These are phyloP conservation scores for Galerucella nymphaeae DNA, from an alignment of 2,888 invertebrate genomes.

Conservation along the genomic window DNA sequence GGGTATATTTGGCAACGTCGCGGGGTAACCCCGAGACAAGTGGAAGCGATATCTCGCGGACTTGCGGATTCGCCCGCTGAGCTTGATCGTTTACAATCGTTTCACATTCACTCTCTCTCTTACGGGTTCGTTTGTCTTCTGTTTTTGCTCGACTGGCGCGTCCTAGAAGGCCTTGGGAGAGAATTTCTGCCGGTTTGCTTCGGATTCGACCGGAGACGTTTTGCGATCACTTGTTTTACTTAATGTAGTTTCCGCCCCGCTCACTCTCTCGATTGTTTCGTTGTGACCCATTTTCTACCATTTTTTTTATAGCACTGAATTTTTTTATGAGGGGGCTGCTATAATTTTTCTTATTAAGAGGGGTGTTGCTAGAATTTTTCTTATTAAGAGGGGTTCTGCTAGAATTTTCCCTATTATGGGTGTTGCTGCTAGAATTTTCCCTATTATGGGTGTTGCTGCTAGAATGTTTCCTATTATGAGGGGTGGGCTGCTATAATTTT, in stretches of 20 bases:
- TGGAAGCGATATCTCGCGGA: slow-evolving; percentile 46
- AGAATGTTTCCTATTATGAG: too few relatives aligned
- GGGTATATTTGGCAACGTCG: slow-evolving; percentile 35
- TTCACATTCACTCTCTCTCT: slow-evolving; percentile 48
- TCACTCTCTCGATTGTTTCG: slow-evolving; percentile 28
- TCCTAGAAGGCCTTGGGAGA: slow-evolving; percentile 43
- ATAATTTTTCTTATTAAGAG: too few relatives aligned
- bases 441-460: too few relatives aligned
- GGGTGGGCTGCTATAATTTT: too few relatives aligned
- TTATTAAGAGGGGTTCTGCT: too few relatives aligned
- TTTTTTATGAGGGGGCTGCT: too few relatives aligned
- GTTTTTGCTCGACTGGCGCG: slow-evolving; percentile 43
- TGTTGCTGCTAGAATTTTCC: too few relatives aligned
- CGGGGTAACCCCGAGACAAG: slow-evolving; percentile 46
- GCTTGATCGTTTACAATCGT: slow-evolving; percentile 47
- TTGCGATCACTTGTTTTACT: slow-evolving; percentile 27
- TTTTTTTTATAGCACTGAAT: slow-evolving; percentile 17
- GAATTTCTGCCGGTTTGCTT: slow-evolving; percentile 38
- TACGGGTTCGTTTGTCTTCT: slow-evolving; percentile 42
- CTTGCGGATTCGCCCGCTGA: slow-evolving; percentile 44
- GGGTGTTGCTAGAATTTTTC: too few relatives aligned
- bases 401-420: too few relatives aligned
- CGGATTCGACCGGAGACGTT: slow-evolving; percentile 13
- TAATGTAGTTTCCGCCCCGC: slow-evolving; percentile 30
- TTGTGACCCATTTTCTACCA: slow-evolving; percentile 38